Base-by-base conservation (phyloP, 2,797 vertebrate genomes). In the Hyperoplus immaculatus region DNA sequence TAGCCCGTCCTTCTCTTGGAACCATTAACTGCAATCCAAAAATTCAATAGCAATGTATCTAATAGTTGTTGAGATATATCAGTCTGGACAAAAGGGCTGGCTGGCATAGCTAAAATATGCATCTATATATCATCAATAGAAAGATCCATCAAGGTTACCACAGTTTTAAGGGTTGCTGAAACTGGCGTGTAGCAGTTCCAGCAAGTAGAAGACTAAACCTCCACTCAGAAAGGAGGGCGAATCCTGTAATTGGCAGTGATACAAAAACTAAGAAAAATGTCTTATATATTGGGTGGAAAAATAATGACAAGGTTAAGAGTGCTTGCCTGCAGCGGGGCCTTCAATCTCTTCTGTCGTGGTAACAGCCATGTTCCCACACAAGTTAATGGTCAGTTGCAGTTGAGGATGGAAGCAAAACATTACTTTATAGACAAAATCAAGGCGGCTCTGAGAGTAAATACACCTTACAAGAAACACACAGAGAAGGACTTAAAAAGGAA, bases 381-480 rank as follows among this genome's bases (percentile, higher is more conserved):
- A 47, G 81, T 76, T 90, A 81, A 82, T 78, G 68, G 63, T 78
- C 77, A 80, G 75, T 46, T 71, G 42, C 76, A 74, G 78, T 29
- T 51, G 81, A 50, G 62, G 69, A 76, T 69, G 69, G 72, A 70
- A 73, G 74, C 71, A 75, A 82, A 77, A 64, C 50, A 8, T 78
- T 69, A 72, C 78, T 72, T 92, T 86, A 83, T 88, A 60, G 78
- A 78, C 80, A 68, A 85, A 80, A 82, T 83, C 62, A 63, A 82
- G 62, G 81, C 71, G 77, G 47, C 62, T 49, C 38, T 29, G 18
- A 71, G 59, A 78, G 79, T 69, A 86, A 87, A 54, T 65, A 56
- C 81, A 84, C 70, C 83, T 86, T 67, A 60, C 63, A 55, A 43
- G 42, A 36, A 82, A 72, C 56, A 79, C 16, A 75, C 29, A 54